Evolutionary conservation across 2,888 invertebrate species (phyloP), one percentile per base, ranked within the genome.

Genomic region (Anaspis maculata): DNA sequence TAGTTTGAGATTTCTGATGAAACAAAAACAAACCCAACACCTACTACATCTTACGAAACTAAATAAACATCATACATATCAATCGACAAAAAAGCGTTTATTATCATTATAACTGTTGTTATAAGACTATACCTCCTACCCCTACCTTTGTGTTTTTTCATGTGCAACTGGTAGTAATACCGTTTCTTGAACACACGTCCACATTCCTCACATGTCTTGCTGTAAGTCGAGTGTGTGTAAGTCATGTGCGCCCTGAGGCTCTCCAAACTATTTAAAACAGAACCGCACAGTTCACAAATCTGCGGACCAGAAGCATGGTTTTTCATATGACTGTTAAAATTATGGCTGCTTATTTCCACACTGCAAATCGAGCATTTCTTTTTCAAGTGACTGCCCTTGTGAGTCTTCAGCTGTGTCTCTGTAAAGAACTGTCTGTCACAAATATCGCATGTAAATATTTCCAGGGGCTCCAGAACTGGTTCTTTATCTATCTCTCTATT

Each of bases 251-350:
- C 48, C 15, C 48, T 39, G 26, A 51, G 34, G 32, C 51, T 49
- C 35, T 57, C 57, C 9, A 47, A 46, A 44, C 58, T 61, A 34
- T 55, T 56, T 23, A 51, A 48, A 7, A 50, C 49, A 9, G 48
- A 45, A 3, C 59, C 57, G 38, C 61, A 61, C n/a, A 59, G 41
- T 19, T 59, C 54, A 39, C 60, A 61, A 13, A 53, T 45, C 22
- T 51, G 49, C n/a, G 54, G 56, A 2, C 47, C 37, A 30, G 51
- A 49, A 11, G 46, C 44, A 41, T 60, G 60, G 12, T 49, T 44
- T 15, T 44, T 39, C n/a, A 57, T 39, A 31, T 60, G 60, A 16
- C 49, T 55, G 24, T 48, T 54, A 11, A 57, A 49, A 27, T 60
- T 58, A 13, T 48, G 48, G 12, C 45, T 48, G 13, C 52, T 46